These are phyloP conservation scores for Peromyscus californicus DNA, from an alignment of 2,113 vertebrate genomes.

Conservation along the genomic window DNA sequence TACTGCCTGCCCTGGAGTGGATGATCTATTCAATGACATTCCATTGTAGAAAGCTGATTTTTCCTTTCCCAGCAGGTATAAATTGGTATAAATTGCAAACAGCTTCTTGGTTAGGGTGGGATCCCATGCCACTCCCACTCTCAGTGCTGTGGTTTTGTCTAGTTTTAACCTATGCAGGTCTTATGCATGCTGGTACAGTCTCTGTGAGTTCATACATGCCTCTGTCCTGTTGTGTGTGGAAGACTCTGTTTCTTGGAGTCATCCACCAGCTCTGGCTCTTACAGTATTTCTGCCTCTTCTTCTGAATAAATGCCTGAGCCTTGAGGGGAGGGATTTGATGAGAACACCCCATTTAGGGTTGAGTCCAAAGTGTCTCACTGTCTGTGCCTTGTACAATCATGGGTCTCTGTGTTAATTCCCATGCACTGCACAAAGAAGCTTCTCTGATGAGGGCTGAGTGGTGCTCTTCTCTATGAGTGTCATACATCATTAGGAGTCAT, in stretches of 20 bases:
- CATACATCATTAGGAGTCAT: neutral
- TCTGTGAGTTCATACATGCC: neutral
- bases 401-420: neutral
- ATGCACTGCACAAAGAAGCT: neutral
- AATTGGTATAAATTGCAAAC: neutral
- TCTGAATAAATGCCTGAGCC: neutral
- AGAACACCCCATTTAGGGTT: neutral
- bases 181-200: neutral
- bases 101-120: neutral
- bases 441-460: neutral
- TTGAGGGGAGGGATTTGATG: neutral
- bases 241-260: neutral
- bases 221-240: neutral
- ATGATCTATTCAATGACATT: neutral
- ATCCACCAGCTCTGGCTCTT: neutral
- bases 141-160: neutral
- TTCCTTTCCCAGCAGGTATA: neutral
- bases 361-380: neutral
- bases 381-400: neutral
- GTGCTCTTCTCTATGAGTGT: neutral
- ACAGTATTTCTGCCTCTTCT: neutral
- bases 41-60: neutral
- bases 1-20: neutral
- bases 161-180: neutral
- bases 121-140: neutral